Evolutionary conservation across 2,113 vertebrate species (phyloP).

Genomic region (Paramormyrops kingsleyae): DNA sequence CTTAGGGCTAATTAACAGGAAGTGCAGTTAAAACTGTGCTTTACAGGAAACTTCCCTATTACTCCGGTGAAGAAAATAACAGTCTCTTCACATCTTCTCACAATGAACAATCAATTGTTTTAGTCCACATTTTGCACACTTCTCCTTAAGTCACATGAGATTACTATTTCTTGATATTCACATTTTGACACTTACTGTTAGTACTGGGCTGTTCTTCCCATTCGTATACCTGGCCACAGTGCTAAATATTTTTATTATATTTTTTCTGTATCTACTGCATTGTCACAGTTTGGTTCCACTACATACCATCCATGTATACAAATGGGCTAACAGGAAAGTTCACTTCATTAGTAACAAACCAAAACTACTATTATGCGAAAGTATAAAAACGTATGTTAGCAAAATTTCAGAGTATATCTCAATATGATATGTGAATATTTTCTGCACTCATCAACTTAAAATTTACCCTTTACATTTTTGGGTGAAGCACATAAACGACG

Average conservation of each 20-base stretch:
- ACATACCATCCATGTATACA: neutral
- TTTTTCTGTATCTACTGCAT: neutral
- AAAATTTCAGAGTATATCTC: neutral
- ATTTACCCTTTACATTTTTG: neutral
- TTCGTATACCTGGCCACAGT: neutral
- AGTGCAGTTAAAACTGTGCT: neutral
- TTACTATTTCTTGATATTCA: neutral
- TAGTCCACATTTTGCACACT: neutral
- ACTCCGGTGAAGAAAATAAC: neutral
- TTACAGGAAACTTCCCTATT: neutral
- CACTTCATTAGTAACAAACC: neutral
- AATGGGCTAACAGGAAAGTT: neutral
- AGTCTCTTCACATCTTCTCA: neutral
- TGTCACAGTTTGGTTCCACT: neutral
- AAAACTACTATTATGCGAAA: neutral
- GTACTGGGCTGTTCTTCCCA: neutral
- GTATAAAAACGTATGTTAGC: neutral
- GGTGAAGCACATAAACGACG: constrained; percentile 40
- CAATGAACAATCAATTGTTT: neutral
- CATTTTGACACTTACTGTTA: neutral
- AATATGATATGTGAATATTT: neutral
- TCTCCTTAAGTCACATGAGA: neutral
- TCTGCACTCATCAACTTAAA: neutral
- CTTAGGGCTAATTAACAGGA: neutral
- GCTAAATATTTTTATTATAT: neutral